These are phyloP conservation scores for Ivindomyrus marchei DNA, from an alignment of 2,113 vertebrate species.

Conservation along the genomic window DNA sequence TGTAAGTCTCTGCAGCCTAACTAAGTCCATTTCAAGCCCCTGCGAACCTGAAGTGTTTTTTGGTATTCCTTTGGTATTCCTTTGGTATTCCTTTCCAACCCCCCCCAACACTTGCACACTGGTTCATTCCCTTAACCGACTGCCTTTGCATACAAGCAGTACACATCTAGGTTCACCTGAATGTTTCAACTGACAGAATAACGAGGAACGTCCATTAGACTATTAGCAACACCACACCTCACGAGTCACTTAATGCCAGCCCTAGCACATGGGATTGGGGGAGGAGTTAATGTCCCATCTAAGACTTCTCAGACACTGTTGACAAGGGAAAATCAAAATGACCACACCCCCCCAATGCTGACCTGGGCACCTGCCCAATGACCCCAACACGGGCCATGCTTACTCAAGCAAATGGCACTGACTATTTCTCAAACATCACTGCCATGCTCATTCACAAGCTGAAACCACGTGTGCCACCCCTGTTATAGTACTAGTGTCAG, in stretches of 20 bases:
- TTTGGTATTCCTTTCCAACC: neutral
- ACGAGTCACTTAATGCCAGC: conserved; percentile 62
- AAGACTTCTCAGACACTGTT: neutral
- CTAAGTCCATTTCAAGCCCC: neutral
- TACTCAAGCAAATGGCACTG: neutral
- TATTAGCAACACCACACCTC: conserved; percentile 58
- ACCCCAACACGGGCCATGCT: neutral
- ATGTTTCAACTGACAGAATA: conserved; percentile 26
- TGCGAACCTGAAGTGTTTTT: neutral
- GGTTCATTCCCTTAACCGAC: neutral
- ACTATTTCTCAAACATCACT: neutral
- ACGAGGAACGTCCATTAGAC: conserved; percentile 54
- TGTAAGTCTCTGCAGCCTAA: conserved; percentile 18
- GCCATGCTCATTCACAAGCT: neutral
- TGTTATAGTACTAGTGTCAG: neutral
- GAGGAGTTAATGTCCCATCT: conserved; percentile 15
- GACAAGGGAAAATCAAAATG: neutral
- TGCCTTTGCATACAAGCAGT: neutral
- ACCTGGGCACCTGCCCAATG: neutral
- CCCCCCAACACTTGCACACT: neutral
- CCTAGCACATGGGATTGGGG: conserved; percentile 10
- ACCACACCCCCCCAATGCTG: neutral
- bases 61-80: neutral
- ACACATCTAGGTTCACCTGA: neutral
- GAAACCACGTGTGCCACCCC: neutral